phyloP scores from a whole-genome alignment of 1,140 invertebrate genomes.

The Thaumetopoea pityocampa region DNA sequence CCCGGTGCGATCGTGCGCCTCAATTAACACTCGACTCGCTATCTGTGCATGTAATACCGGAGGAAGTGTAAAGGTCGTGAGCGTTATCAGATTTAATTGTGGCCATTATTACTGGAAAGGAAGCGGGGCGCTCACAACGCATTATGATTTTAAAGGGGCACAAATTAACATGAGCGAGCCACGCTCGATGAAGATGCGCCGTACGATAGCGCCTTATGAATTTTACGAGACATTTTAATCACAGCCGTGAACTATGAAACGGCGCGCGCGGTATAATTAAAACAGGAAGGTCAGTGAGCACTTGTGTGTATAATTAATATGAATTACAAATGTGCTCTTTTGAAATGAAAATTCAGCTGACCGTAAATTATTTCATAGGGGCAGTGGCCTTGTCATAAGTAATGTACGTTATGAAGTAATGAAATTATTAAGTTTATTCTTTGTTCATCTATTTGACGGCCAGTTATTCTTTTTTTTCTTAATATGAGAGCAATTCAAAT shows the following conservation, averaged over 20 bases:
- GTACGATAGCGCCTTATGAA: slow-evolving; percentile 46
- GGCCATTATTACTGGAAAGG: slow-evolving; percentile 54
- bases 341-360: slow-evolving; percentile 63
- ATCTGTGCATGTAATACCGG: slow-evolving; percentile 31
- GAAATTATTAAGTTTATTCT: slow-evolving; percentile 1
- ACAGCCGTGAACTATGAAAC: slow-evolving; percentile 72
- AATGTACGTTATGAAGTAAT: slow-evolving; percentile 44
- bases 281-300: slow-evolving; percentile 71
- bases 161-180: slow-evolving; percentile 55
- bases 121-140: slow-evolving; percentile 49
- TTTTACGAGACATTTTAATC: slow-evolving; percentile 68
- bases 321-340: slow-evolving; percentile 67
- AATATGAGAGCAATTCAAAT: slow-evolving; percentile 1
- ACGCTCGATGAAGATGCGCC: slow-evolving; percentile 41
- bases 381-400: slow-evolving; percentile 56
- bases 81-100: slow-evolving; percentile 68
- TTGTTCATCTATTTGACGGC: slow-evolving; percentile 4
- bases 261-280: slow-evolving; percentile 54
- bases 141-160: slow-evolving; percentile 62
- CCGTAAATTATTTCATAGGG: slow-evolving; percentile 68
- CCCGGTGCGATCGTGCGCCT: slow-evolving; percentile 31
- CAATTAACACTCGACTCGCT: slow-evolving; percentile 52
- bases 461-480: not conserved
- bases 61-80: slow-evolving; percentile 69
- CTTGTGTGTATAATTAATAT: slow-evolving; percentile 64